Evolutionary conservation across 2,888 invertebrate species (phyloP).

Genomic region (Stictocephala bisonia): DNA sequence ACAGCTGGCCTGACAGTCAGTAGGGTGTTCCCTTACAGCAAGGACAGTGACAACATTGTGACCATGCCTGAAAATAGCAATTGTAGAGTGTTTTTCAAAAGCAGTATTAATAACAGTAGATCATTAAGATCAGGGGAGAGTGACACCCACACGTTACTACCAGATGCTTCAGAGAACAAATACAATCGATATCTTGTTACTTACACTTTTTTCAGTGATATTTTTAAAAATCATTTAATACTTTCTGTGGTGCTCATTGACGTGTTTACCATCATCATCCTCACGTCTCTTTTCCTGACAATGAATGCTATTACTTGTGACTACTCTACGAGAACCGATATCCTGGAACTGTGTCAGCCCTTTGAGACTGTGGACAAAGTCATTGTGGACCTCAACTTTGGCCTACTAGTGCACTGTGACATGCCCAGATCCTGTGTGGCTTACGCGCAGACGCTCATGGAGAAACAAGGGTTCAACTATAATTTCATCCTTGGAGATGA

Average conservation of each 20-base stretch:
- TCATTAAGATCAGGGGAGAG: too few relatives aligned
- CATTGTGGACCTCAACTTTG: too few relatives aligned
- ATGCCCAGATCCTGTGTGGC: conserved; percentile 19
- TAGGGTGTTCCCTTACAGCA: too few relatives aligned
- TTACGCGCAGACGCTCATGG: neutral
- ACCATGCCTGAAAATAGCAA: too few relatives aligned
- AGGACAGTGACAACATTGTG: neutral
- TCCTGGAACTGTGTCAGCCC: conserved; percentile 8
- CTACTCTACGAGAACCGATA: neutral
- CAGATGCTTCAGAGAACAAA: neutral
- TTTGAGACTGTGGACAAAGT: conserved; percentile 3
- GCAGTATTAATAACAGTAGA: too few relatives aligned
- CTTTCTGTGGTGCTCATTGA: neutral
- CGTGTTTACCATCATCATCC: neutral
- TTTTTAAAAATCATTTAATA: neutral
- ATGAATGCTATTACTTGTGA: neutral
- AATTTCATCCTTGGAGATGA: conserved; percentile 32
- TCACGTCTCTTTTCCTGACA: neutral
- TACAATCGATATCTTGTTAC: neutral
- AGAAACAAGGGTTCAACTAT: conserved; percentile 6
- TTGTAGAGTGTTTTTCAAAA: too few relatives aligned
- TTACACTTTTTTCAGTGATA: neutral
- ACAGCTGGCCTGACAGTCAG: too few relatives aligned
- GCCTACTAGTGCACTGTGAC: conserved; percentile 33
- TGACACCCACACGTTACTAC: neutral